Base-by-base conservation (phyloP, 2,888 invertebrate species). In the Caenorhabditis macrosperma region DNA sequence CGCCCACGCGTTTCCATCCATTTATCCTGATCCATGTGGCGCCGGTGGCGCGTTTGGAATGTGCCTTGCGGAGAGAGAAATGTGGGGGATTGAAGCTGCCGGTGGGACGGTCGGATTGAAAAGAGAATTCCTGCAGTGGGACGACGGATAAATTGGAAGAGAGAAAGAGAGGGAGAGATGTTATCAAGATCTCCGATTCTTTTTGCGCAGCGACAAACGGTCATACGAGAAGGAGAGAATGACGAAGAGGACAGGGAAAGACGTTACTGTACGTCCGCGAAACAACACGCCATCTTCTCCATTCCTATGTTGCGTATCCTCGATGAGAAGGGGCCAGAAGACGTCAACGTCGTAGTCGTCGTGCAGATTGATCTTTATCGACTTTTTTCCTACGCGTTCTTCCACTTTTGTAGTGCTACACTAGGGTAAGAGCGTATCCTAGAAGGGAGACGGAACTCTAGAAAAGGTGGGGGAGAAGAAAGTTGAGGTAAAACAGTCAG, bases 181-280 rank as follows among this genome's bases (percentile, higher is more conserved):
- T 63, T 50, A 61, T 61, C 72, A 57, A 72, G 72, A 64, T 72
- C 63, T 63, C 54, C 72, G 38, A 72, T 46, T 55, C 57, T 57
- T 64, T 48, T 63, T 64, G 63, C 55, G 71, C 63, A 26, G 28
- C 52, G 63, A 72, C 52, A 59, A 48, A 48, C 44, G 44, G 54
- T 64, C 57, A 44, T 46, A 54, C 38, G 17, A 15, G 26, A 10
- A 24, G 59, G 46, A 52, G 15, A 59, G 9, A 38, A n/a, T n/a
- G n/a, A n/a, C n/a, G 17, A 7, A 68, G 35, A 67, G 20, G 38
- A 69, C n/a, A 10, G 10, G 12, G 10, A 30, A 41, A 24, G 52
- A 41, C 20, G 33, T 38, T 63, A 72, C 72, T 72, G 72, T 63
- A 64, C 63, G 71, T 48, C 72, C 63, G 61, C 46, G 63, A 72